A percentile compares a stretch with the other conserved stretches of the same genome.
Conservation (phyloP, 2,113 vertebrate genomes). For the Sapayoa aenigma region DNA sequence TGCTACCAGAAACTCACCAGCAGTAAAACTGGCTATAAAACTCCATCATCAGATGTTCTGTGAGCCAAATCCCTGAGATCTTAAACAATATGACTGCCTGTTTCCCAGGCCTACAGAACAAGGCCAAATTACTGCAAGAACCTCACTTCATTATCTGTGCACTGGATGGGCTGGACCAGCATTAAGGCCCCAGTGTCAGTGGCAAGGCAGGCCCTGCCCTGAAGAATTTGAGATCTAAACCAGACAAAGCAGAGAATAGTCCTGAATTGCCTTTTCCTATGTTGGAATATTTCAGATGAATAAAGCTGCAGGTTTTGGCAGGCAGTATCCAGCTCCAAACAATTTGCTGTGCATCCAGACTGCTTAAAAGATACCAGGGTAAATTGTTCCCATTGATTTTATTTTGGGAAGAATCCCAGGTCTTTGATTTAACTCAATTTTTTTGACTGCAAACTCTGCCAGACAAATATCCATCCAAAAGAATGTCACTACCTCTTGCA, state of each 20-base stretch:
- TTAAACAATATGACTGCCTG: neutral
- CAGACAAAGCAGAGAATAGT: neutral
- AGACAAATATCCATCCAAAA: neutral
- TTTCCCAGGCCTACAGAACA: neutral
- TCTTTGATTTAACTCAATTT: neutral
- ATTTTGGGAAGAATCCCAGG: neutral
- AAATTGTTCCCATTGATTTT: neutral
- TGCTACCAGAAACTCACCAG: slow-evolving; percentile 11
- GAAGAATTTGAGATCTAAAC: neutral
- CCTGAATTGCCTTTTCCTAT: neutral
- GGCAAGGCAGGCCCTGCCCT: neutral
- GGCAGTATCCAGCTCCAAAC: neutral
- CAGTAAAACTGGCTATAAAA: slow-evolving; percentile 8
- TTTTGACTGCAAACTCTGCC: neutral
- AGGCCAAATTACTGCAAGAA: neutral
- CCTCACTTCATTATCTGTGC: neutral
- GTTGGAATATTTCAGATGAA: neutral
- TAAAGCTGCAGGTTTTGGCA: slow-evolving; percentile 16
- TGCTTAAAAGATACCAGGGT: neutral
- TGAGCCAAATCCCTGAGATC: neutral
- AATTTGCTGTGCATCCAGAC: neutral
- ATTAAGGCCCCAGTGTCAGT: neutral
- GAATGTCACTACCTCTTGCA: neutral
- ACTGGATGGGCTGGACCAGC: neutral
- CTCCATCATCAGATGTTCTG: neutral